These are phyloP conservation scores for Sarcophaga variegata DNA, from an alignment of 2,888 invertebrate genomes.

Conservation along the genomic window DNA sequence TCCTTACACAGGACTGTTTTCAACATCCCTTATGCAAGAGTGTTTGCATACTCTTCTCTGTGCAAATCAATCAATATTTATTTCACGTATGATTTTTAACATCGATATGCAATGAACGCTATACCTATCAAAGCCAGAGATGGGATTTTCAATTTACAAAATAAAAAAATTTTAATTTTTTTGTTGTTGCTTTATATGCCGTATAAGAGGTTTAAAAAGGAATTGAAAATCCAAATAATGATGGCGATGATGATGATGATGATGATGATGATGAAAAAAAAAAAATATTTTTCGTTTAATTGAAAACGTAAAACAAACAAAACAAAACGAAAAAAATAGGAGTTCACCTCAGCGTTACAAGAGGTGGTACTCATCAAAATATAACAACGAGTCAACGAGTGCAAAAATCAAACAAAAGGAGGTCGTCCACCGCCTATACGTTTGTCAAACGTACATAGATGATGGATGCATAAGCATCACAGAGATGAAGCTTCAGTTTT, in stretches of 20 bases:
- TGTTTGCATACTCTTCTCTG: slow-evolving; percentile 46
- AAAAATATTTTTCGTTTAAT: slow-evolving; percentile 32
- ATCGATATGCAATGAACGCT: slow-evolving; percentile 48
- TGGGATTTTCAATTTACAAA: slow-evolving; percentile 5
- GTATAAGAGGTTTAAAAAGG: slow-evolving; percentile 46
- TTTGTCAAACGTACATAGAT: not conserved
- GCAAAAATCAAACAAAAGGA: not conserved
- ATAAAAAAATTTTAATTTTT: not conserved
- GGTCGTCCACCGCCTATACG: not conserved
- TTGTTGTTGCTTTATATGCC: not conserved
- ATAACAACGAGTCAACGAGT: slow-evolving; percentile 26
- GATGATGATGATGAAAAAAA: slow-evolving; percentile 17
- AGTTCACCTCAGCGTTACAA: slow-evolving; percentile 27
- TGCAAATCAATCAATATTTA: slow-evolving; percentile 57
- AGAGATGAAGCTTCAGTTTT: slow-evolving; percentile 32
- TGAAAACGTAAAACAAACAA: slow-evolving; percentile 33
- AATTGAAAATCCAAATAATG: slow-evolving; percentile 24
- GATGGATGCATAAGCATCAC: not conserved
- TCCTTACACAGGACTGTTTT: not conserved
- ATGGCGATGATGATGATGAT: too few species aligned
- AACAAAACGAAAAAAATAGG: slow-evolving; percentile 35
- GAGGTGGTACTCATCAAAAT: slow-evolving; percentile 55
- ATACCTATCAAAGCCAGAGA: slow-evolving; percentile 18
- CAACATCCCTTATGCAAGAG: slow-evolving; percentile 39
- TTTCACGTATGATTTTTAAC: slow-evolving; percentile 57